Base-by-base conservation (phyloP, 2,888 invertebrate species). In the Nebria brevicollis region DNA sequence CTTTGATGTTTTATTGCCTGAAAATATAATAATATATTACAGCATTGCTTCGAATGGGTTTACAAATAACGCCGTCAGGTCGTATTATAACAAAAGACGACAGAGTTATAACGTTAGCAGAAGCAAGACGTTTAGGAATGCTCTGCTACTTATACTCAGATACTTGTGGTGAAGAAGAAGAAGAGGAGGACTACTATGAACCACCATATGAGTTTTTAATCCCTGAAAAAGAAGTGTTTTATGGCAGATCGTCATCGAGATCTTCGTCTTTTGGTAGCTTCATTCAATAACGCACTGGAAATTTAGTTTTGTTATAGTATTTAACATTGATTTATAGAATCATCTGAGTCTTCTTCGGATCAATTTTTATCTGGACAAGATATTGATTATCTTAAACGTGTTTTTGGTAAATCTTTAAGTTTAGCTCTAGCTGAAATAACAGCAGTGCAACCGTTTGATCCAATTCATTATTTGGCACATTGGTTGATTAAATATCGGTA, bases 401-500 rank as follows among this genome's bases (percentile, higher is more conserved):
- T 84, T 25, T 83, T 89, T 20, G 89, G 89, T 7, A 86, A 85
- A 74, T 89, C 90, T 1, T 84, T 91, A 76, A 87, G 88, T 42
- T 84, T 90, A 77, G 90, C 89, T 5, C 83, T 91, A 77, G 89
- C 89, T 2, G 90, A 91, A 84, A 88, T 91, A 70, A 87, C 88
- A 1, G 86, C 88, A 0, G 89, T 88, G 82, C 89, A 89, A 83
- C 91, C 91, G 1, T 83, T 85, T 73, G 90, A 90, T 85, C 90
- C 91, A 0, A 88, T 91, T n/a, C 88, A 89, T 83, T 90, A 90
- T 83, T 85, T 91, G 41, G 90, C 88, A 3, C 90, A 90, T 83
- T 91, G 90, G 90, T 85, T 91, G n/a, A 87, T 90, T 82, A 89
- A 90, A 85, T 91, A 90, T 84, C 86, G 89, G 64, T 90, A 88